Percentiles rank a stretch among this genome's conserved stretches.
These are phyloP conservation scores for Tetramorium simillimum DNA, from an alignment of 1,140 invertebrate genomes.

Conservation along the genomic window DNA sequence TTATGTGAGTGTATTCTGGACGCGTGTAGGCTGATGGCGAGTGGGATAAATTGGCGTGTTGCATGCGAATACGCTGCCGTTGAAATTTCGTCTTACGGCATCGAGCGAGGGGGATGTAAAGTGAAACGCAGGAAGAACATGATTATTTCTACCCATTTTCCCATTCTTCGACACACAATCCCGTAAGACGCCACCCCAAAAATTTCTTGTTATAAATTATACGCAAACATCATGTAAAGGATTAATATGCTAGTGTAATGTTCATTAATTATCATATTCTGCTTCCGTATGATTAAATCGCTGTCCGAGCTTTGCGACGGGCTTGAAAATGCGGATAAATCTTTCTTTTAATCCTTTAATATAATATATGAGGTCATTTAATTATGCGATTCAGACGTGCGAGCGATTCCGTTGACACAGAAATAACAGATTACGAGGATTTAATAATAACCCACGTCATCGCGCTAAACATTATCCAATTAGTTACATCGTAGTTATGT, in stretches of 20 bases:
- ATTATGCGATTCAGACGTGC: background rate
- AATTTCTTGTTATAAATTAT: slow-evolving; percentile 6
- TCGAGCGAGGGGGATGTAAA: background rate
- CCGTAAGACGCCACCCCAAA: background rate
- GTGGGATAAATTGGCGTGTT: slow-evolving; percentile 61
- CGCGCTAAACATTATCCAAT: slow-evolving; percentile 3
- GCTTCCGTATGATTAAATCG: slow-evolving; percentile 4
- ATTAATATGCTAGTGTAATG: slow-evolving; percentile 13
- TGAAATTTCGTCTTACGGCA: slow-evolving; percentile 27
- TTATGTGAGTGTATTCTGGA: slow-evolving; percentile 66
- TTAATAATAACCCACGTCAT: slow-evolving; percentile 11
- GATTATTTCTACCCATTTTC: slow-evolving; percentile 28
- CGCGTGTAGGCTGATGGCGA: slow-evolving; percentile 68
- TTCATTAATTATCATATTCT: slow-evolving; percentile 34
- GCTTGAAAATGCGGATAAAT: background rate
- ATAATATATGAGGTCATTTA: background rate
- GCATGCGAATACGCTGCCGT: slow-evolving; percentile 38
- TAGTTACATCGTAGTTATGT: background rate
- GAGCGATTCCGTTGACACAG: background rate
- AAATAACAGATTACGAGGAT: slow-evolving; percentile 3
- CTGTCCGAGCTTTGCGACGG: background rate
- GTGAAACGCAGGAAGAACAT: slow-evolving; percentile 7
- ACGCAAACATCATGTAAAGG: background rate
- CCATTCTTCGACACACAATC: background rate
- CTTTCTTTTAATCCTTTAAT: background rate